These are phyloP conservation scores for Corbicula japonica DNA, from an alignment of 2,888 invertebrate genomes.

Conservation along the genomic window DNA sequence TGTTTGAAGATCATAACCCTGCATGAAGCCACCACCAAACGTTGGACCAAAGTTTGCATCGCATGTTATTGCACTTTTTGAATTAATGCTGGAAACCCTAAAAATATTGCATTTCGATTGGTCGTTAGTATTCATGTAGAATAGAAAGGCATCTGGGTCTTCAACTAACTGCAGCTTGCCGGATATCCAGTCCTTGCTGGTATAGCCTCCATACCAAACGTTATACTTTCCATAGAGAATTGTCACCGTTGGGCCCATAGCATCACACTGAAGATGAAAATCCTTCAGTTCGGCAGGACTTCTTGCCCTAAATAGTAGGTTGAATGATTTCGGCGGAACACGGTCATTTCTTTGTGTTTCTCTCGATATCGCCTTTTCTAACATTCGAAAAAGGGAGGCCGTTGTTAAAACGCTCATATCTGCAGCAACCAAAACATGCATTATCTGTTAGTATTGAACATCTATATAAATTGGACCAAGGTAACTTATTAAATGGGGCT, in stretches of 20 bases:
- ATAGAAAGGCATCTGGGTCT: background rate
- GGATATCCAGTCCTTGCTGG: conserved; percentile 1
- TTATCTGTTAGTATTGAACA: too few species aligned
- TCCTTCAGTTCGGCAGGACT: background rate
- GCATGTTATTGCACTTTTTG: background rate
- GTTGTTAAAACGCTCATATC: too few species aligned
- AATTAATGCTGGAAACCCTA: background rate
- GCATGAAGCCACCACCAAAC: background rate
- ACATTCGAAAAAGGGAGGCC: too few species aligned
- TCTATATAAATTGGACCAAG: too few species aligned
- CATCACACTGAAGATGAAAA: background rate
- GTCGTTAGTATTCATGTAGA: background rate
- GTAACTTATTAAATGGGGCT: too few species aligned
- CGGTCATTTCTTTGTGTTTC: too few species aligned
- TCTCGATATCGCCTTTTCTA: too few species aligned
- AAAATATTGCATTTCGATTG: background rate
- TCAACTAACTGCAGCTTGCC: background rate
- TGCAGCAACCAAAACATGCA: too few species aligned
- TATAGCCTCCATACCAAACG: background rate
- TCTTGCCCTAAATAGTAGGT: too few species aligned
- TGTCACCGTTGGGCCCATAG: background rate
- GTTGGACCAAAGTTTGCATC: background rate
- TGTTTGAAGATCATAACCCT: background rate
- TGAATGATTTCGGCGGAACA: too few species aligned
- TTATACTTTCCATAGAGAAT: background rate